A percentile compares a stretch with the other conserved stretches of the same genome.
phyloP scores from a whole-genome alignment of 2,888 invertebrate species.

The Lasioglossum marginatum region DNA sequence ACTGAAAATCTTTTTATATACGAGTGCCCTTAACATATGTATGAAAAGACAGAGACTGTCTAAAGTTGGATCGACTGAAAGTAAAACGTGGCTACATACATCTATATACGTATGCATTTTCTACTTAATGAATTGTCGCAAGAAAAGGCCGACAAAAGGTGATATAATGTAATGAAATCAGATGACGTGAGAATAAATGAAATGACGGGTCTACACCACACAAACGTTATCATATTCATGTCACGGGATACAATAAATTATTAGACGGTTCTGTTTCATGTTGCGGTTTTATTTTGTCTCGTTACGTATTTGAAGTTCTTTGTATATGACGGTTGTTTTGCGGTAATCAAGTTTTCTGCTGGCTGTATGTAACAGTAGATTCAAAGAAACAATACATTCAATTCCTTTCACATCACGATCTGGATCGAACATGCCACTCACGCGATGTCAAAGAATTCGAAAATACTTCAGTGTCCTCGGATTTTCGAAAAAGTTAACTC shows the following conservation, averaged over 20 bases:
- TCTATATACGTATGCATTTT: neutral
- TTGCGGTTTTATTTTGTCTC: constrained; percentile 52
- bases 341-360: constrained; percentile 12
- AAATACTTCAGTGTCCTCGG: constrained; percentile 45
- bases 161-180: neutral
- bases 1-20: neutral
- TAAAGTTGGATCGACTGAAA: neutral
- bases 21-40: constrained; percentile 7
- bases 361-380: constrained; percentile 36
- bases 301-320: constrained; percentile 8
- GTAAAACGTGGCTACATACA: neutral
- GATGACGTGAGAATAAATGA: neutral
- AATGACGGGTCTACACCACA: neutral
- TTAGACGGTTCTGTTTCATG: constrained; percentile 49
- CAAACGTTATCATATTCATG: constrained; percentile 32
- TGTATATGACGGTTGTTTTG: constrained; percentile 8
- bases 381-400: constrained; percentile 45
- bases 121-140: neutral
- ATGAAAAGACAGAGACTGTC: neutral
- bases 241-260: constrained; percentile 57
- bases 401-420: constrained; percentile 37
- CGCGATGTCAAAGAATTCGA: constrained; percentile 26
- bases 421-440: constrained; percentile 63
- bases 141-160: constrained; percentile 1
- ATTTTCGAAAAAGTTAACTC: constrained; percentile 55